A percentile compares a stretch with the other conserved stretches of the same genome.
These are phyloP conservation scores for Acanthopleura granulata DNA, from an alignment of 2,888 invertebrate species.

Conservation along the genomic window DNA sequence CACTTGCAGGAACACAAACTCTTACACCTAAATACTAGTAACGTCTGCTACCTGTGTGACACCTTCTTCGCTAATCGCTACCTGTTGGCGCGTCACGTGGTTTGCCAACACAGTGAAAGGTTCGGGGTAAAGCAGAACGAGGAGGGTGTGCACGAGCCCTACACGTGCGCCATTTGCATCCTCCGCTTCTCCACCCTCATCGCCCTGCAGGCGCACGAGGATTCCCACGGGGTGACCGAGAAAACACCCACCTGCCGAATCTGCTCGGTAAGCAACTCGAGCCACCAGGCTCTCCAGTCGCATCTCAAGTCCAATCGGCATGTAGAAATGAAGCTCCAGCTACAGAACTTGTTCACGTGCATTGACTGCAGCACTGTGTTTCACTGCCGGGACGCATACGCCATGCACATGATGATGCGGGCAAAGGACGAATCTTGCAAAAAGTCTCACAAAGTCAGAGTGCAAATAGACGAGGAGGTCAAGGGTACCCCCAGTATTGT, in stretches of 20 bases:
- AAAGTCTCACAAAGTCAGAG: background rate
- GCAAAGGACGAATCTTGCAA: conserved; percentile 64
- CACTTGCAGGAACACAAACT: conserved; percentile 41
- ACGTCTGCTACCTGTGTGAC: conserved; percentile 47
- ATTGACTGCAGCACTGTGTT: conserved; percentile 65
- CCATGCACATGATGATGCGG: conserved; percentile 69
- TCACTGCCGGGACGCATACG: conserved; percentile 66
- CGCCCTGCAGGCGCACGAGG: conserved; percentile 15
- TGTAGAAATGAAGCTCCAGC: conserved; percentile 40
- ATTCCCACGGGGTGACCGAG: conserved; percentile 18
- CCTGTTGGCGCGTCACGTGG: conserved; percentile 39
- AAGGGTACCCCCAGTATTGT: background rate
- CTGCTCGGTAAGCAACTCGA: conserved; percentile 31
- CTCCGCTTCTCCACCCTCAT: conserved; percentile 38
- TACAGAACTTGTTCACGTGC: conserved; percentile 53
- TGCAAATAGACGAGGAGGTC: conserved; percentile 3
- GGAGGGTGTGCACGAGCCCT: conserved; percentile 22
- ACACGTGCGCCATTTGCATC: conserved; percentile 39
- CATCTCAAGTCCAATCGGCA: conserved; percentile 39
- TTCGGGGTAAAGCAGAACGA: conserved; percentile 27
- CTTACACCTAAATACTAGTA: conserved; percentile 44
- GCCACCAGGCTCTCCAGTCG: conserved; percentile 33
- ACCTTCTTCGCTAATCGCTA: conserved; percentile 32
- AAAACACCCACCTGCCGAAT: conserved; percentile 35
- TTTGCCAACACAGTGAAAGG: conserved; percentile 30